A percentile compares a stretch with the other conserved stretches of the same genome.
These are phyloP conservation scores for Metopolophium dirhodum DNA, from an alignment of 1,140 invertebrate species.

Conservation along the genomic window DNA sequence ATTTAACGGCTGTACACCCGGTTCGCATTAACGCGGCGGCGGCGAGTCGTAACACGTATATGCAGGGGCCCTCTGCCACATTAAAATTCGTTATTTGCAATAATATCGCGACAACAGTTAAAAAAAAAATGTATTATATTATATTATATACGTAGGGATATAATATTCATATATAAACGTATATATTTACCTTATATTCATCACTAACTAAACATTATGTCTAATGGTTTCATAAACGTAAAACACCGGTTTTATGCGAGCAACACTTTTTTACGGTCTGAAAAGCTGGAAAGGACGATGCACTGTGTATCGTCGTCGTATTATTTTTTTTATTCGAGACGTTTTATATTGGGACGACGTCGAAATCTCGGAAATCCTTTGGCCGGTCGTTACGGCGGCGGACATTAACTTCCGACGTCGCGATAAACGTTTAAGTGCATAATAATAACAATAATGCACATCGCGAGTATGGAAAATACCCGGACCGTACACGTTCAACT, in stretches of 20 bases:
- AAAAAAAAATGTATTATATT: slow-evolving; percentile 11
- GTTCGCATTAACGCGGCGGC: slow-evolving; percentile 36
- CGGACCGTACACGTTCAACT: neutral
- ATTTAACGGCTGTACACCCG: slow-evolving; percentile 40
- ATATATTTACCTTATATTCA: neutral
- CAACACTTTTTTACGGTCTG: slow-evolving; percentile 21
- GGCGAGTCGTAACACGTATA: slow-evolving; percentile 6
- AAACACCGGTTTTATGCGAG: slow-evolving; percentile 2
- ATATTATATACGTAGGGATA: neutral
- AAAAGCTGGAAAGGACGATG: neutral
- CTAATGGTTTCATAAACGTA: slow-evolving; percentile 34
- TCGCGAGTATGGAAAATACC: neutral
- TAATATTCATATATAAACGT: neutral
- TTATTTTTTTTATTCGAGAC: slow-evolving; percentile 34
- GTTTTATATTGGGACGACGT: slow-evolving; percentile 4
- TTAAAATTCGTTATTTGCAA: slow-evolving; percentile 53
- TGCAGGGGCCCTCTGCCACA: neutral
- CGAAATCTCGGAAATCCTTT: slow-evolving; percentile 6
- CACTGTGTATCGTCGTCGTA: neutral
- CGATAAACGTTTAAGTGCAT: neutral
- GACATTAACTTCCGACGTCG: neutral
- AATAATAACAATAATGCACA: neutral
- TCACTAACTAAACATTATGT: slow-evolving; percentile 25
- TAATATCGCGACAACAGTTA: neutral
- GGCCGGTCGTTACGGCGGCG: neutral